Conservation (phyloP, 2,888 invertebrate genomes). For the Chorisops tibialis region DNA sequence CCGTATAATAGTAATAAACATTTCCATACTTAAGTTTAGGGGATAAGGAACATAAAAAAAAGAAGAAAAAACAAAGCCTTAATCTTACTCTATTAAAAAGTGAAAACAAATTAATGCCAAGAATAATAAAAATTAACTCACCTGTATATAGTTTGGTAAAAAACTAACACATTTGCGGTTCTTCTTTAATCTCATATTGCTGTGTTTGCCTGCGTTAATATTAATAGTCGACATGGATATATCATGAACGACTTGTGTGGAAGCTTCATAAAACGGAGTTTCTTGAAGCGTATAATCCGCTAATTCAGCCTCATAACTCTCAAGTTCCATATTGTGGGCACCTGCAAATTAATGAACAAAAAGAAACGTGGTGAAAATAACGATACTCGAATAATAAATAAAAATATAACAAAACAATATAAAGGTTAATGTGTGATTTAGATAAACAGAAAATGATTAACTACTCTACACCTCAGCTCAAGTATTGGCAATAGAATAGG, state of each 20-base stretch:
- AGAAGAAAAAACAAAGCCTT: no score
- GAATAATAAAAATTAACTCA: constrained; percentile 37
- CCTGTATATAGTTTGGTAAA: constrained; percentile 50
- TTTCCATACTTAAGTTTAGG: no score
- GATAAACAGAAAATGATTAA: constrained; percentile 13
- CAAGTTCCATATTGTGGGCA: constrained; percentile 35
- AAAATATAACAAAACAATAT: neutral
- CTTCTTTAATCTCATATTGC: constrained; percentile 49
- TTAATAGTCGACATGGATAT: constrained; percentile 32
- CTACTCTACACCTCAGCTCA: neutral
- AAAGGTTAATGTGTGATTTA: constrained; percentile 2
- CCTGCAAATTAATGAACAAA: constrained; percentile 15
- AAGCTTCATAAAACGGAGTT: constrained; percentile 35
- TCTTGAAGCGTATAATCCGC: constrained; percentile 37
- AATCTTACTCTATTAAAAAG: no score
- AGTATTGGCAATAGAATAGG: neutral
- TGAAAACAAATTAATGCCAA: constrained; percentile 10
- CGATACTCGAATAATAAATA: neutral
- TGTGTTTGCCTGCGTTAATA: constrained; percentile 28
- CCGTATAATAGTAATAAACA: no score
- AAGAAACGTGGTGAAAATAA: neutral
- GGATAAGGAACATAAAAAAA: no score
- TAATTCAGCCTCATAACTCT: constrained; percentile 35
- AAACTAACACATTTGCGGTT: constrained; percentile 50
- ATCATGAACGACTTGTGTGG: constrained; percentile 26